phyloP scores from a whole-genome alignment of 2,797 vertebrate species.

The Tadarida brasiliensis region DNA sequence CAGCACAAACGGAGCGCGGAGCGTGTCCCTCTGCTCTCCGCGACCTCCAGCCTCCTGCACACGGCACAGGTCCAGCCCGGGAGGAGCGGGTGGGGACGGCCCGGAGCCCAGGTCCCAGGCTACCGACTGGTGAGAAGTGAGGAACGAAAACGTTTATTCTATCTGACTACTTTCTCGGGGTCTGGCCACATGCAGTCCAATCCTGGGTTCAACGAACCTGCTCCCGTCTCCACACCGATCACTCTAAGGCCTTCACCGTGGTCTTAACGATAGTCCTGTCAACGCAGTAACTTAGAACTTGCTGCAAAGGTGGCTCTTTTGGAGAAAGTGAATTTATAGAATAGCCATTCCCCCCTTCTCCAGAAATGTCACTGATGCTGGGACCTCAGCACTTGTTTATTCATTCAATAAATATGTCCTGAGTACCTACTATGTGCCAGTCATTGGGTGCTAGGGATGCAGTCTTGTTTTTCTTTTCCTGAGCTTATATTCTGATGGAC shows the following conservation, averaged over 20 bases:
- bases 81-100: background rate
- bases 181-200: background rate
- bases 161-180: background rate
- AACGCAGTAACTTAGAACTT: background rate
- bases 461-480: background rate
- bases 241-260: no score
- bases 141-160: background rate
- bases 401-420: background rate
- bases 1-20: background rate
- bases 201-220: background rate
- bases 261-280: no score
- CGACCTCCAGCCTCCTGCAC: no score
- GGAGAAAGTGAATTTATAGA: background rate
- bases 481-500: background rate
- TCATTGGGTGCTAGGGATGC: background rate
- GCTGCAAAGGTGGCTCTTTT: background rate
- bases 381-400: background rate
- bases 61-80: background rate
- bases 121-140: background rate
- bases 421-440: background rate
- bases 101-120: background rate
- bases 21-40: background rate
- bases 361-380: background rate
- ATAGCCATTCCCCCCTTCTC: background rate
- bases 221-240: accelerated